Evolutionary conservation across 2,113 vertebrate species (phyloP).

Genomic region (Solea senegalensis): DNA sequence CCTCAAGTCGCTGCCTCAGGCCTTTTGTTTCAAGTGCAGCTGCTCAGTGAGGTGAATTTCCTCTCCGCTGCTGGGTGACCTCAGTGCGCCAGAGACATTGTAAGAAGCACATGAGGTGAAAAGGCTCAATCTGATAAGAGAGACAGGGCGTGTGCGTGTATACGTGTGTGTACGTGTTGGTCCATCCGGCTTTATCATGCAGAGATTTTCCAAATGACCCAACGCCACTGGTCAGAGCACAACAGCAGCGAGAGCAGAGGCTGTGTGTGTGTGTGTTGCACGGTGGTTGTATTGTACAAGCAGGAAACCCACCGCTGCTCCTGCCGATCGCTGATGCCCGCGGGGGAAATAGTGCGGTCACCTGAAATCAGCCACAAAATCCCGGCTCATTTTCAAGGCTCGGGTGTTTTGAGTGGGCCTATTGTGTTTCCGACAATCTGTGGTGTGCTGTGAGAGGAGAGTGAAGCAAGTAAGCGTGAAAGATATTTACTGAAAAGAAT

Average conservation of each 20-base stretch:
- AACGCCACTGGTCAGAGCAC: conserved; percentile 19
- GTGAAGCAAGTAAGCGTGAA: conserved; percentile 10
- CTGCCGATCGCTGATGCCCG: conserved; percentile 10
- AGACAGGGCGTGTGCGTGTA: conserved; percentile 6
- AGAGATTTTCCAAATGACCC: conserved; percentile 36
- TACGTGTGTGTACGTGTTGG: not conserved
- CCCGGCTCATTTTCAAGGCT: conserved; percentile 20
- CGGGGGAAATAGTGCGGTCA: conserved; percentile 44
- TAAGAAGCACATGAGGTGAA: conserved; percentile 36
- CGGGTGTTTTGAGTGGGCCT: conserved; percentile 20
- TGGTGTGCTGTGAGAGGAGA: conserved; percentile 36
- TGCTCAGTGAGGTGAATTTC: conserved; percentile 45
- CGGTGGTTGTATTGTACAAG: conserved; percentile 38
- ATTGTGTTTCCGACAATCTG: conserved; percentile 51
- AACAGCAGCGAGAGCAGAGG: conserved; percentile 46
- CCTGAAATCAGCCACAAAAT: conserved; percentile 50
- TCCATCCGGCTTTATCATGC: conserved; percentile 31
- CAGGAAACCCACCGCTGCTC: conserved; percentile 46
- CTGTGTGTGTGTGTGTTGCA: conserved; percentile 23
- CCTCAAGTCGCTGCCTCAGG: conserved; percentile 64
- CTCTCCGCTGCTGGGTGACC: conserved; percentile 22
- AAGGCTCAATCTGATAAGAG: conserved; percentile 57
- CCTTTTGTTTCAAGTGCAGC: conserved; percentile 60
- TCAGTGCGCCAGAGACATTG: conserved; percentile 25
- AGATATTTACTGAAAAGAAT: conserved; percentile 38